phyloP scores from a whole-genome alignment of 1,140 invertebrate genomes.

The Laupala kohalensis region DNA sequence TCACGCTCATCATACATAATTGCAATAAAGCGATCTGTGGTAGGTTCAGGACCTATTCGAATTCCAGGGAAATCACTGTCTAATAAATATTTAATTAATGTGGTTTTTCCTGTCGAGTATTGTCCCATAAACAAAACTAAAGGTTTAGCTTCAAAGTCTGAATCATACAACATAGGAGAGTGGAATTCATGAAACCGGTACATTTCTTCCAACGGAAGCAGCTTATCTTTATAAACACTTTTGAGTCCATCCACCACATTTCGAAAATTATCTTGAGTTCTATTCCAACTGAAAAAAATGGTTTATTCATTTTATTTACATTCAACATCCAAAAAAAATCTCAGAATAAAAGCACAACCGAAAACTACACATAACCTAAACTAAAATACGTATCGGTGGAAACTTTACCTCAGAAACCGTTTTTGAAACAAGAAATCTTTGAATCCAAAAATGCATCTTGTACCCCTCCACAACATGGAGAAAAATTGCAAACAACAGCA shows the following conservation, averaged over 20 bases:
- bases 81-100: conserved; percentile 91
- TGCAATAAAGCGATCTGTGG: conserved; percentile 95
- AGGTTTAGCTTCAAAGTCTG: conserved; percentile 97
- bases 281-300: not conserved
- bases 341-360: not conserved
- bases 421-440: not conserved
- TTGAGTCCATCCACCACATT: conserved; percentile 81
- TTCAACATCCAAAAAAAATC: not conserved
- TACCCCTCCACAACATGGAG: not conserved
- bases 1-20: conserved; percentile 91
- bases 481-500: not conserved
- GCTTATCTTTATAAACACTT: conserved; percentile 79
- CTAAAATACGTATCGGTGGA: not conserved
- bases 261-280: conserved; percentile 36
- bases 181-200: conserved; percentile 97
- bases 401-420: not conserved
- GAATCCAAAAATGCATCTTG: not conserved
- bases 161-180: conserved; percentile 87
- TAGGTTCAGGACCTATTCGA: conserved; percentile 89
- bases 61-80: conserved; percentile 91
- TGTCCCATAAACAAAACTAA: conserved; percentile 97
- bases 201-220: conserved; percentile 80
- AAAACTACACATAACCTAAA: not conserved
- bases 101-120: conserved; percentile 98
- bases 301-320: not conserved